Conservation (phyloP, 30 jellyfish, hydroid and myxozoan species). For the Pseudorhiza aurosa region DNA sequence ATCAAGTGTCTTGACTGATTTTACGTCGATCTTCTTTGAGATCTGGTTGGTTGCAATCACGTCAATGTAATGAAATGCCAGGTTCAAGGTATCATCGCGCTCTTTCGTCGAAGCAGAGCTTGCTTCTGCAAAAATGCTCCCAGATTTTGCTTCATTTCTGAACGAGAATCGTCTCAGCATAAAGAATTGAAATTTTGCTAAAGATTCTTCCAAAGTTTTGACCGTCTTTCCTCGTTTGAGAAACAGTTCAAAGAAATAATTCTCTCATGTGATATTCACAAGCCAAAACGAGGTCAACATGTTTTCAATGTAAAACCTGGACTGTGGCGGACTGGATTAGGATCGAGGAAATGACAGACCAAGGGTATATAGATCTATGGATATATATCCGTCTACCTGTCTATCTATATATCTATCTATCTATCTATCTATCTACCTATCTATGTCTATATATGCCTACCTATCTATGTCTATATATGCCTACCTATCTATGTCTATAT, state of each 20-base stretch:
- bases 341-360: no score
- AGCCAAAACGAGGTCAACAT: neutral
- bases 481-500: no score
- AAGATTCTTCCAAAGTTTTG: neutral
- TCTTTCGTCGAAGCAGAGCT: neutral
- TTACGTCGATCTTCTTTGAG: neutral
- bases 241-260: neutral
- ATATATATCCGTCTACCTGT: no score
- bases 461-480: no score
- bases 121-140: neutral
- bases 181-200: neutral
- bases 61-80: slow-evolving; percentile 20
- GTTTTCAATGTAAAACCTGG: neutral
- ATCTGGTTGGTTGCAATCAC: neutral
- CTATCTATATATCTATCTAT: no score
- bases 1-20: slow-evolving; percentile 25
- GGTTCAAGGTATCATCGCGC: slow-evolving; percentile 8
- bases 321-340: no score
- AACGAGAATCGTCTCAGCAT: neutral
- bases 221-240: neutral
- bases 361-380: no score
- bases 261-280: neutral
- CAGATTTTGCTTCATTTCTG: neutral
- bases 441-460: no score
- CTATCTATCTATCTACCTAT: no score